Evolutionary conservation across 2,797 vertebrate species (phyloP), one percentile per base, ranked within the genome.

Genomic region (Phaenicophaeus curvirostris): DNA sequence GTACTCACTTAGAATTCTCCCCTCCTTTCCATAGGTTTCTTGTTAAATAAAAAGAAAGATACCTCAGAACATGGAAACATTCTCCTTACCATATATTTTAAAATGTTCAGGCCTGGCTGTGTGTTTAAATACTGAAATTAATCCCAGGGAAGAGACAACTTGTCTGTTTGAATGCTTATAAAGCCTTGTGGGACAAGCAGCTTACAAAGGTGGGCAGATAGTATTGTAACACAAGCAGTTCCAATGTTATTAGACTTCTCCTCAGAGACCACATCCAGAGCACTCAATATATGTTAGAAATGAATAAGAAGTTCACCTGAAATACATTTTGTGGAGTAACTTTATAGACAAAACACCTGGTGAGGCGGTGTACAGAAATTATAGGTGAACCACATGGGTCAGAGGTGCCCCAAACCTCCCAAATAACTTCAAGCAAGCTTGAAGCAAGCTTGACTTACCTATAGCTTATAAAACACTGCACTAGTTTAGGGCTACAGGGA

Each of bases 111-210:
- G 73, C 55, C 50, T 63, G 28, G 12, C 2, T 41, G 12, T 71
- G 11, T 24, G 62, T 59, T 85, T 85, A 85, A 79, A 53, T 51
- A 20, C 65, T 9, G 57, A 86, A 96, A 94, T 95, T 81, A 89
- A 91, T 77, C 66, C 33, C 54, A 94, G 57, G 59, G 79, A 96
- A 89, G 82, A 95, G 88, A 79, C 61, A 85, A 33, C 57, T 90
- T 90, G 54, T 57, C 87, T 59, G 13, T 79, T 46, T 69, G 95
- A 77, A 51, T 78, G 37, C 76, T 94, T 95, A 65, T 71, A 91
- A 96, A 87, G 91, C 63, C 80, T 94, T 87, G 86, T 51, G 76
- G 86, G 91, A 93, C 89, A 94, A 94, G 94, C 39, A 91, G 59
- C 71, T 94, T 89, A 75, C 87, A 46, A 67, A 89, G 86, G 58